These are phyloP conservation scores for Morbakka virulenta DNA, from an alignment of 30 jellyfish, hydroid and myxozoan species.

Conservation along the genomic window DNA sequence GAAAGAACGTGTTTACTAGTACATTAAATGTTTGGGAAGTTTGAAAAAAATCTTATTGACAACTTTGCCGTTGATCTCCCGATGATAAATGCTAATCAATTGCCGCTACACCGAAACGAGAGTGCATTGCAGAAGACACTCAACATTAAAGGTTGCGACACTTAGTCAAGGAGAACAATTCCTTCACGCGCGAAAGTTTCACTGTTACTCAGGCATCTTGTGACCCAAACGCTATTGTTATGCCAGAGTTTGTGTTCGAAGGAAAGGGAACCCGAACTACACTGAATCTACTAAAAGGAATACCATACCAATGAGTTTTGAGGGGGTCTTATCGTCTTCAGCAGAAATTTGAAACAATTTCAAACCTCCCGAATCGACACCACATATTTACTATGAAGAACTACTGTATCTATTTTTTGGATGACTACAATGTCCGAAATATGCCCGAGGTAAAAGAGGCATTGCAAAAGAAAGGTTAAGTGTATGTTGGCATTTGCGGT, in stretches of 20 bases:
- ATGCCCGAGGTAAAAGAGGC: too few relatives aligned
- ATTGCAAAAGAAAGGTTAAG: not conserved
- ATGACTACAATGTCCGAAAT: too few relatives aligned
- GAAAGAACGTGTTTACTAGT: not conserved
- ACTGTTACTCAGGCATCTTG: too few relatives aligned
- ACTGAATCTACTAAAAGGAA: not conserved
- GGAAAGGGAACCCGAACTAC: not conserved
- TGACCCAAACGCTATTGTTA: not conserved
- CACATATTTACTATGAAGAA: not conserved
- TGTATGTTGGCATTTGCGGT: constrained; percentile 19
- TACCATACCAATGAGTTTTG: not conserved
- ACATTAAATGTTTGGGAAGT: constrained; percentile 11
- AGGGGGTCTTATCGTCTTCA: constrained; percentile 1
- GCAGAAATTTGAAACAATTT: not conserved
- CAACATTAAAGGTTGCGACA: not conserved
- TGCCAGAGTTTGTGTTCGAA: not conserved
- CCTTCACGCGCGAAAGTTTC: constrained; percentile 10
- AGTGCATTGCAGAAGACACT: constrained; percentile 2
- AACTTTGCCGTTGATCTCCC: constrained; percentile 41
- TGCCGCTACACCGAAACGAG: constrained; percentile 10
- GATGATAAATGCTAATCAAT: constrained; percentile 5
- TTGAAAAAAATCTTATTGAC: constrained; percentile 24
- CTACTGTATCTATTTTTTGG: not conserved
- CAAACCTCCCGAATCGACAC: constrained; percentile 14
- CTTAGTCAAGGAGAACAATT: constrained; percentile 22